These are phyloP conservation scores for Fopius arisanus DNA, from an alignment of 1,140 invertebrate species.

Conservation along the genomic window DNA sequence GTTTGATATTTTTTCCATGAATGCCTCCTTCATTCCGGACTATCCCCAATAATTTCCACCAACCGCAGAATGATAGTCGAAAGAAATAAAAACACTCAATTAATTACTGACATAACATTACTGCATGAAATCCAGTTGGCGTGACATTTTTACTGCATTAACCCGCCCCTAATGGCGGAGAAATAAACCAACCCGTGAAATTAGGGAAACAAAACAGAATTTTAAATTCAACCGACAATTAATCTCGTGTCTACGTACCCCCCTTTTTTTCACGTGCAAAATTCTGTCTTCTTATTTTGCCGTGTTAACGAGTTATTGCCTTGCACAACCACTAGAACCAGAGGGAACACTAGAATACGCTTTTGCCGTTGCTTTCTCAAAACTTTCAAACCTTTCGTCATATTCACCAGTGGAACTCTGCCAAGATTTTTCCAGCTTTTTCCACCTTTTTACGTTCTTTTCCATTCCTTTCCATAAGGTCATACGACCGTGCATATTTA, in stretches of 20 bases:
- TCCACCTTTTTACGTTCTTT: background rate
- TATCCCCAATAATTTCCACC: no score
- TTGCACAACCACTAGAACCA: background rate
- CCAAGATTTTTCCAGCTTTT: background rate
- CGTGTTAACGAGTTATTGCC: slow-evolving; percentile 13
- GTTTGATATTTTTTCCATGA: background rate
- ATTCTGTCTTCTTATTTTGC: slow-evolving; percentile 4
- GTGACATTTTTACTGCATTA: background rate
- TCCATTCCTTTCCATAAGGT: background rate
- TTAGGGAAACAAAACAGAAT: background rate
- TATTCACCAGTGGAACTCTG: background rate
- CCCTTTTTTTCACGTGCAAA: background rate
- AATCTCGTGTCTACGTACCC: background rate
- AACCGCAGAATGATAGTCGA: background rate
- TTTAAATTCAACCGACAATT: slow-evolving; percentile 4
- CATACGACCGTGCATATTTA: background rate
- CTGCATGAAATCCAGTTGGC: background rate
- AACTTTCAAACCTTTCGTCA: slow-evolving; percentile 3
- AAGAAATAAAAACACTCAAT: background rate
- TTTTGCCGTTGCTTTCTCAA: background rate
- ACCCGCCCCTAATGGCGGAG: background rate
- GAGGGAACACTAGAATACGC: background rate
- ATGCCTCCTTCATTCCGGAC: background rate
- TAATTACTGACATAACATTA: background rate
- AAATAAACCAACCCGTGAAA: background rate